Evolutionary conservation across 1,140 invertebrate genomes (phyloP), one percentile per base, ranked within the genome.

Genomic region (Drosophila kepulauana): DNA sequence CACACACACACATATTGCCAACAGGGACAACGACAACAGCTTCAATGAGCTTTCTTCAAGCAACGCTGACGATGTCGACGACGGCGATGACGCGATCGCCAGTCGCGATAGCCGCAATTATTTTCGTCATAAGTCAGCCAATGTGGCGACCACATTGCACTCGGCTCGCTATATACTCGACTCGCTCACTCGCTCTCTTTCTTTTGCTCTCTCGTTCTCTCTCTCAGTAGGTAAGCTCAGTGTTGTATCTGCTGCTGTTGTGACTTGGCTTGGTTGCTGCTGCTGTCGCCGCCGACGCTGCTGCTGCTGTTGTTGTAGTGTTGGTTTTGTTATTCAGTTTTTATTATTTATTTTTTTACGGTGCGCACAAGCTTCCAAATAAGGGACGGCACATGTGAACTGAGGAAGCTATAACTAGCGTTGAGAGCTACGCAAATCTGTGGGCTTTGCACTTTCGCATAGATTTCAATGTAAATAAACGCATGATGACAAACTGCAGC

Each of bases 371-470:
- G 87, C 91, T 92, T 92, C 91, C 91, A 92, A 92, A 92, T 92
- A 92, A 92, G 91, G 91, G 85, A 88, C 91, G 84, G 85, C 87
- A 91, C 87, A 91, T 91, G 91, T 92, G 89, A 92, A 82, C 77
- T 89, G 85, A 89, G 91, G 91, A 90, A 89, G 91, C 91, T 87
- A 90, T 92, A 89, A 89, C 91, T 91, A 90, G 72, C 76, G 80
- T 76, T 84, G 64, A 59, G 70, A 73, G 86, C 86, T 75, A 87
- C 87, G 85, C 74, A 91, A 91, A 91, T 91, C 78, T 71, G 49
- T 87, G 81, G 86, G 82, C 82, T 88, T 91, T 91, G 72, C 81
- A 91, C 85, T 90, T 84, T 89, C 85, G 81, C 81, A 79, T 89
- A 81, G 82, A 85, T 89, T 89, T 89, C 85, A 72, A 75, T 73